phyloP scores from a whole-genome alignment of 2,888 invertebrate genomes.

The Caenorhabditis zanzibari region DNA sequence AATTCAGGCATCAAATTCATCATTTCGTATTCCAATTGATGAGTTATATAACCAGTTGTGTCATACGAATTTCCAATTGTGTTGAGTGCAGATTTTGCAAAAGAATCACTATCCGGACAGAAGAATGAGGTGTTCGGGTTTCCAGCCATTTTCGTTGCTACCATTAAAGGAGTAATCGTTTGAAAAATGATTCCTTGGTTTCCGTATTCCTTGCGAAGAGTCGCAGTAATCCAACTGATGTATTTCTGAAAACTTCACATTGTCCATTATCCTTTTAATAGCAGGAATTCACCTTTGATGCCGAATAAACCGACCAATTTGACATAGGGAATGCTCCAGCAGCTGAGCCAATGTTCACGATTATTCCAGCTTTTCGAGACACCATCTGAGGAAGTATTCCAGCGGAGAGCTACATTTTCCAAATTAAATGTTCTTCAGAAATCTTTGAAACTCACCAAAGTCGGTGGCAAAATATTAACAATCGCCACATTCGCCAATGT shows the following conservation, averaged over 20 bases:
- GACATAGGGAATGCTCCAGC: slow-evolving; percentile 20
- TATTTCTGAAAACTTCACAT: slow-evolving; percentile 79
- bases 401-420: slow-evolving; percentile 88
- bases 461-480: slow-evolving; percentile 90
- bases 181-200: slow-evolving; percentile 84
- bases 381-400: slow-evolving; percentile 92
- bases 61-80: slow-evolving; percentile 78
- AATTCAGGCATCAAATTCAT: slow-evolving; percentile 72
- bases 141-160: slow-evolving; percentile 81
- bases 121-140: slow-evolving; percentile 74
- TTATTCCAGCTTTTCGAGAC: slow-evolving; percentile 89
- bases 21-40: slow-evolving; percentile 76
- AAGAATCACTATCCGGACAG: slow-evolving; percentile 69
- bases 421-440: not conserved
- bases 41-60: slow-evolving; percentile 79
- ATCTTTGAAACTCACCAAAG: slow-evolving; percentile 84
- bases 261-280: too few species aligned
- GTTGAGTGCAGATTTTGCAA: slow-evolving; percentile 76
- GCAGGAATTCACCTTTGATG: slow-evolving; percentile 14
- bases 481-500: slow-evolving; percentile 86
- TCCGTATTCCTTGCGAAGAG: slow-evolving; percentile 84
- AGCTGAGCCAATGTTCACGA: slow-evolving; percentile 89
- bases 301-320: slow-evolving; percentile 33
- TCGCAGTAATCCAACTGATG: slow-evolving; percentile 80
- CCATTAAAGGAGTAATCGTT: slow-evolving; percentile 79